Evolutionary conservation across 2,113 vertebrate species (phyloP).

Genomic region (Eptesicus fuscus): DNA sequence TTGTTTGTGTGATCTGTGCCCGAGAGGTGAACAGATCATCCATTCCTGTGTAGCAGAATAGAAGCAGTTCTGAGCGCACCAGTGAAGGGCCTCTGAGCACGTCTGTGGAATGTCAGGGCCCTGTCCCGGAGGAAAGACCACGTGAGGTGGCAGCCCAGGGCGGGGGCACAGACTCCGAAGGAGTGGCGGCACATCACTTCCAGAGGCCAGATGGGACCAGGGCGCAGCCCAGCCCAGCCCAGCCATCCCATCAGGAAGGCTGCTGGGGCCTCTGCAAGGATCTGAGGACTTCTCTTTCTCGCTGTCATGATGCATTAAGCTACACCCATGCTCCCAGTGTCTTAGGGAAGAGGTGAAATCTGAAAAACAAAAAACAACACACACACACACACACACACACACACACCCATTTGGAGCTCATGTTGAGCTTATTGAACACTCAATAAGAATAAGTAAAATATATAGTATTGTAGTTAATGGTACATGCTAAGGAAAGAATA

Average conservation of each 20-base stretch:
- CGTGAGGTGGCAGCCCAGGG: background rate
- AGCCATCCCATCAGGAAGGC: background rate
- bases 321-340: background rate
- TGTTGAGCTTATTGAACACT: background rate
- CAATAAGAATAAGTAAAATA: background rate
- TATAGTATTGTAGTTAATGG: background rate
- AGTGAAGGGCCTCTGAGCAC: background rate
- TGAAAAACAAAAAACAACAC: background rate
- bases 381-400: background rate
- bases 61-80: background rate
- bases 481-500: background rate
- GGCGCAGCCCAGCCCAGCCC: no score
- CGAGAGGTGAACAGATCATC: conserved; percentile 22
- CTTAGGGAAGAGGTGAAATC: background rate
- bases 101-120: background rate
- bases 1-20: background rate
- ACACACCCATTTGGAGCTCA: background rate
- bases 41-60: background rate
- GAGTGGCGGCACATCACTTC: background rate
- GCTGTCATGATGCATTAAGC: background rate
- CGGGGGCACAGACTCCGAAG: background rate
- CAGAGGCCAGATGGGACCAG: background rate
- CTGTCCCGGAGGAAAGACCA: background rate
- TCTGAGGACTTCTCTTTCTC: background rate
- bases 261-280: background rate